A percentile compares a stretch with the other conserved stretches of the same genome.
Evolutionary conservation across 2,888 invertebrate species (phyloP).

Genomic region (Serrognathus titanus): DNA sequence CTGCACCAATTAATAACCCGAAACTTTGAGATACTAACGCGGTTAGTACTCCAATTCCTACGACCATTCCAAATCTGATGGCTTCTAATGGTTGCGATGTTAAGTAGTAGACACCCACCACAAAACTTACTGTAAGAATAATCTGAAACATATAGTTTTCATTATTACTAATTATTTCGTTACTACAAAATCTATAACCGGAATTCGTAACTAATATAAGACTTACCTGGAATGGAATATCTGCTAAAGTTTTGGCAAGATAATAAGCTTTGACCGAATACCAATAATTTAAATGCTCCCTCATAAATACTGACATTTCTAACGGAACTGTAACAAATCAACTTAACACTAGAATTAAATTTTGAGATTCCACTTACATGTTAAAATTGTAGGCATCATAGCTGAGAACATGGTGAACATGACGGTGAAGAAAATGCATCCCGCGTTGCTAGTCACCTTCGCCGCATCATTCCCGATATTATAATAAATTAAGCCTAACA

Average conservation of each 20-base stretch:
- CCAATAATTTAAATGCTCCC: slow-evolving; percentile 96
- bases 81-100: slow-evolving; percentile 92
- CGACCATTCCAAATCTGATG: slow-evolving; percentile 76
- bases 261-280: slow-evolving; percentile 96
- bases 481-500: slow-evolving; percentile 91
- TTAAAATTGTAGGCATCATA: slow-evolving; percentile 97
- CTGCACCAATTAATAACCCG: slow-evolving; percentile 89
- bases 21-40: slow-evolving; percentile 90
- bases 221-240: slow-evolving; percentile 90
- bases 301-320: slow-evolving; percentile 91
- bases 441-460: slow-evolving; percentile 92
- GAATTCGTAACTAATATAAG: not conserved
- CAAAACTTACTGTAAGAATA: slow-evolving; percentile 80
- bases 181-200: no score
- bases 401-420: slow-evolving; percentile 97
- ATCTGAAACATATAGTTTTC: slow-evolving; percentile 59
- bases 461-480: slow-evolving; percentile 91
- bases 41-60: slow-evolving; percentile 73
- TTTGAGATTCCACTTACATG: slow-evolving; percentile 69
- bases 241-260: slow-evolving; percentile 93
- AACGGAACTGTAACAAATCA: slow-evolving; percentile 74
- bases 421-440: slow-evolving; percentile 93
- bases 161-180: no score
- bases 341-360: not conserved
- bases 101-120: slow-evolving; percentile 91